Percentiles rank a stretch among this genome's conserved stretches.
Evolutionary conservation across 64 coral and sea anemone genomes (phyloP).

Genomic region (Montipora foliosa): DNA sequence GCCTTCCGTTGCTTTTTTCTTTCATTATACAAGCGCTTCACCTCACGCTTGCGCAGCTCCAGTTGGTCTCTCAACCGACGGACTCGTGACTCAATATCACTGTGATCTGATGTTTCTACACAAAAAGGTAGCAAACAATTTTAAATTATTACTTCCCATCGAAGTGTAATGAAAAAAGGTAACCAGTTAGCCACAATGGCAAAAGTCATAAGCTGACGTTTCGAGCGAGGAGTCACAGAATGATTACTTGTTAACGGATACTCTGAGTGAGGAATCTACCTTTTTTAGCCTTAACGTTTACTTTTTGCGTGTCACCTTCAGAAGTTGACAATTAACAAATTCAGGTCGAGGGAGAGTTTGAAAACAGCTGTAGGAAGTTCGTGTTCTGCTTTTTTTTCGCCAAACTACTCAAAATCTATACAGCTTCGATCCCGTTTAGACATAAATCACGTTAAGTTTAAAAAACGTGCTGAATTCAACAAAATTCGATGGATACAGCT

Average conservation of each 20-base stretch:
- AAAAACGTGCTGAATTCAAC: background rate
- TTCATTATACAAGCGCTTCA: slow-evolving; percentile 86
- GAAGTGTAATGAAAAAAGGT: no score
- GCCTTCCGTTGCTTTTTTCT: slow-evolving; percentile 80
- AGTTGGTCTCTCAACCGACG: slow-evolving; percentile 83
- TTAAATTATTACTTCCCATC: background rate
- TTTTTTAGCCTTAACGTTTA: no score
- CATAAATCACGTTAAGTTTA: background rate
- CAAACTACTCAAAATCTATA: background rate
- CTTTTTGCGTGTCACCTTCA: no score
- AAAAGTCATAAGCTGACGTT: no score
- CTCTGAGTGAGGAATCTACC: no score
- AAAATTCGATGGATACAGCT: background rate
- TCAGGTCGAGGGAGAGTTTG: no score
- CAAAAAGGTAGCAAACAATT: background rate
- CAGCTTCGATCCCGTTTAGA: background rate
- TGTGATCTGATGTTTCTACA: slow-evolving; percentile 90
- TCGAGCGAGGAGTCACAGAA: no score
- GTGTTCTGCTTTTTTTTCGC: no score
- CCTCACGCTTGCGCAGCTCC: slow-evolving; percentile 81
- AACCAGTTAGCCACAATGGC: no score
- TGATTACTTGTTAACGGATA: no score
- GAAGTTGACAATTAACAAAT: no score
- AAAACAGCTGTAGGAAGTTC: no score
- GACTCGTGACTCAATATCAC: slow-evolving; percentile 84